Evolutionary conservation across 2,888 invertebrate species (phyloP), one percentile per base, ranked within the genome.

Genomic region (Diaperis boleti): DNA sequence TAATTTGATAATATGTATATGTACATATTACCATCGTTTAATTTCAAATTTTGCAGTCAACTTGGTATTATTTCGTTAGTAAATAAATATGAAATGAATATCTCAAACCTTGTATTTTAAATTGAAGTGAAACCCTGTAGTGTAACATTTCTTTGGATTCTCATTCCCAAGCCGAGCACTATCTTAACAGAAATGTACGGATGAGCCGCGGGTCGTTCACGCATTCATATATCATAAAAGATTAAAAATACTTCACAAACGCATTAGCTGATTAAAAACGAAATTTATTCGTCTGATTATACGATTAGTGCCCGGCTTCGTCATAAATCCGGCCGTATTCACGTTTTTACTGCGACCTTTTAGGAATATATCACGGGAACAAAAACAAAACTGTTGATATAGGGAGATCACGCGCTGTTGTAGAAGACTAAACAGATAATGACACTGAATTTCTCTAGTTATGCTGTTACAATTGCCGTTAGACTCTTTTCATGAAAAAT

Each of bases 401-500:
- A 13, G 13, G 4, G 11, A 33, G 33, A 11, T 33, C 33, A 33
- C 11, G n/a, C 11, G n/a, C 33, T 33, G 4, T 13, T 26, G n/a
- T 26, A 5, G 13, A 33, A 10, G 33, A 33, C n/a, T 33, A 33
- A 33, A 33, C n/a, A 13, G 8, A 10, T 33, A 10, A 33, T 13
- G 11, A 33, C 33, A 10, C 33, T 26, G 11, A 33, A 33, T 33
- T 33, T 33, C 33, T 33, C 33, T 11, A n/a, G 5, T 33, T 33
- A 33, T 33, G 33, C 33, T 11, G 33, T 13, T 11, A 2, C 11
- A 11, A 1, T 13, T 10, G 13, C 33, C 13, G 33, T 33, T 33
- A 33, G 5, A 13, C 33, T n/a, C 33, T 33, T n/a, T 33, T 33
- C 33, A 33, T 33, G 33, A 33, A 33, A 33, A 33, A 33, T 33